A percentile compares a stretch with the other conserved stretches of the same genome.
These are phyloP conservation scores for Agrilus mali DNA, from an alignment of 2,888 invertebrate genomes.

Conservation along the genomic window DNA sequence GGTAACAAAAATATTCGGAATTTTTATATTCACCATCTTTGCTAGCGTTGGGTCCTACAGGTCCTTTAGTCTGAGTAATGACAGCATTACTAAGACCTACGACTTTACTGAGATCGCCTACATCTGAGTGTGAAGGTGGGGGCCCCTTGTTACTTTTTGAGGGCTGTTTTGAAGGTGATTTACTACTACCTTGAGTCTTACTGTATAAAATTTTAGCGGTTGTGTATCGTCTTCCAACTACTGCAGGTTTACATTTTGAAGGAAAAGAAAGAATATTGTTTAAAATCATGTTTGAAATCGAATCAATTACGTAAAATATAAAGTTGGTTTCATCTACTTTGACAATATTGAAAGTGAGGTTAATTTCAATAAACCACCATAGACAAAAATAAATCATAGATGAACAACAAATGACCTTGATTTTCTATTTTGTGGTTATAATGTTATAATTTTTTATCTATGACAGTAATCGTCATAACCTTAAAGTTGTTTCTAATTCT, in stretches of 20 bases:
- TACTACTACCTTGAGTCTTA: constrained; percentile 11
- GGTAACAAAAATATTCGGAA: constrained; percentile 77
- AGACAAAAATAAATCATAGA: no score
- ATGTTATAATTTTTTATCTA: no score
- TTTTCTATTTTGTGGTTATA: no score
- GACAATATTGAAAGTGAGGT: no score
- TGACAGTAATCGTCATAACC: no score
- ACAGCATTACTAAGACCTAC: constrained; percentile 52
- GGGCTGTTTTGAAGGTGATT: neutral
- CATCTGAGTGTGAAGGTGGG: constrained; percentile 1
- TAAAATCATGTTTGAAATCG: constrained; percentile 1
- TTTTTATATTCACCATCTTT: constrained; percentile 65
- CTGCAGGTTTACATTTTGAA: neutral
- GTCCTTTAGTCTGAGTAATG: constrained; percentile 38
- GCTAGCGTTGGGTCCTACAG: constrained; percentile 60
- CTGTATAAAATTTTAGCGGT: constrained; percentile 23
- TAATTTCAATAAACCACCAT: no score
- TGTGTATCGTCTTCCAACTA: constrained; percentile 16
- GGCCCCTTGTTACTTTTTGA: constrained; percentile 1
- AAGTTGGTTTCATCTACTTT: no score
- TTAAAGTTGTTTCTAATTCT: no score
- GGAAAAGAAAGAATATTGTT: constrained; percentile 2
- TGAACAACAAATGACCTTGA: no score
- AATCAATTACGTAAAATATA: constrained; percentile 1
- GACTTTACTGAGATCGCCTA: constrained; percentile 32